Base-by-base conservation (phyloP, 2,113 vertebrate species). In the Hymenochirus boettgeri region DNA sequence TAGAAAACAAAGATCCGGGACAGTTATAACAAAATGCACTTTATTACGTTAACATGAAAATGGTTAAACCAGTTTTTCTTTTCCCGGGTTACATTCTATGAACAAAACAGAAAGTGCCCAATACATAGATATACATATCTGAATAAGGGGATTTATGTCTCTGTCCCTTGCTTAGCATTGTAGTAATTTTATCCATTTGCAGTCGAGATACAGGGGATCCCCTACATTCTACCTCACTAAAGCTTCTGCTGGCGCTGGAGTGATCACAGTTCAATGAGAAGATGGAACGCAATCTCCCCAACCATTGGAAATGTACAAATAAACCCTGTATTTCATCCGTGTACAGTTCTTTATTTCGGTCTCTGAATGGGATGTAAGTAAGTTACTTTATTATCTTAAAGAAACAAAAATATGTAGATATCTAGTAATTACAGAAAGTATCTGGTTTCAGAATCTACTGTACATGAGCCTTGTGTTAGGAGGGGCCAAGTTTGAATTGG, bases 151-250 rank as follows among this genome's bases (percentile, higher is more conserved):
- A n/a, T 11, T 35, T 35, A 35, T 35, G 8, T 5, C 13, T 42
- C 15, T 7, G 13, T 42, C 39, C 17, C 15, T 5, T 42, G 3
- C 11, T 42, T 18, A n/a, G 2, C n/a, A 6, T n/a, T 17, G n/a
- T 6, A 42, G 6, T 42, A n/a, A 42, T 11, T 56, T 17, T 70
- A 69, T 76, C 62, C 80, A 21, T 73, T 59, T 74, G 13, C 73
- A 99, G 94, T 88, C 89, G 58, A 84, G 75, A 33, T 98, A 92
- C 80, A 80, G 76, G 0, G 88, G 93, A 54, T 88, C 72, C 0
- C 86, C 91, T 12, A 92, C 92, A 23, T 97, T 98, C 83, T 95
- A 91, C 74, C 86, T 95, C 60, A 92, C 90, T n/a, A 90, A 83
- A 57, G 90, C 95, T 1, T 94, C 92, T 0, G 81, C 76, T 1